phyloP scores from a whole-genome alignment of 1,140 invertebrate species.

The Nautilus pompilius region DNA sequence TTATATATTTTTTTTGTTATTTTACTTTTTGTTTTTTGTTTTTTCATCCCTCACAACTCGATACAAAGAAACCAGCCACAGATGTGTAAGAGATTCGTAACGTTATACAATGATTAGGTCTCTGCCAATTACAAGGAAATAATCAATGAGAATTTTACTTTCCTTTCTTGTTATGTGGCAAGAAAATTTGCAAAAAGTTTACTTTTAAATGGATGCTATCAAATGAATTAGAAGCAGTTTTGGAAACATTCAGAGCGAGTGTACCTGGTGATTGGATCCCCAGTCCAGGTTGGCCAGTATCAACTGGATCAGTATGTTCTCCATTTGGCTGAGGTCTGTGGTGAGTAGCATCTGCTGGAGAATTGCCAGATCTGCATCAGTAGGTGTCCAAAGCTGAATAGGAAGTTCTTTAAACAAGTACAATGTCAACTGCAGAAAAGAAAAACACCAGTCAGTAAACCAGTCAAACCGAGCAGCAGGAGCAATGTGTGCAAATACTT shows the following conservation, averaged over 20 bases:
- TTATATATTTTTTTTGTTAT: too few species aligned
- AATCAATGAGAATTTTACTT: too few species aligned
- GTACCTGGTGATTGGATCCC: slow-evolving; percentile 59
- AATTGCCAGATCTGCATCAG: slow-evolving; percentile 67
- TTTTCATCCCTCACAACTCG: too few species aligned
- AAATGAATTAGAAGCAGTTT: not conserved
- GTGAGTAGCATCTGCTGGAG: slow-evolving; percentile 68
- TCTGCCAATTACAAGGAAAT: too few species aligned
- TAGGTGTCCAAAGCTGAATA: slow-evolving; percentile 68
- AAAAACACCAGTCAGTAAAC: too few species aligned
- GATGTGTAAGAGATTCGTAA: too few species aligned
- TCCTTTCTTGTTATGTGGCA: too few species aligned
- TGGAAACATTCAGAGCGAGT: not conserved
- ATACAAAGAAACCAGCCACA: too few species aligned
- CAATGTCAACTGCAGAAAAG: slow-evolving; percentile 59
- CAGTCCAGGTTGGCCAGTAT: slow-evolving; percentile 74
- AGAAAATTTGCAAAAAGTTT: not conserved
- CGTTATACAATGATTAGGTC: too few species aligned
- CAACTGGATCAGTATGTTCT: slow-evolving; percentile 69
- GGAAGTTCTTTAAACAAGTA: slow-evolving; percentile 76
- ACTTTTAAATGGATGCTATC: not conserved
- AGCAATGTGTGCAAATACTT: too few species aligned
- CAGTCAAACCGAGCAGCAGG: too few species aligned
- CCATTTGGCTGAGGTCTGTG: slow-evolving; percentile 54
- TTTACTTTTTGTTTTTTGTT: too few species aligned